Conservation (phyloP, 2,888 invertebrate species). For the Leptogaster cylindrica region DNA sequence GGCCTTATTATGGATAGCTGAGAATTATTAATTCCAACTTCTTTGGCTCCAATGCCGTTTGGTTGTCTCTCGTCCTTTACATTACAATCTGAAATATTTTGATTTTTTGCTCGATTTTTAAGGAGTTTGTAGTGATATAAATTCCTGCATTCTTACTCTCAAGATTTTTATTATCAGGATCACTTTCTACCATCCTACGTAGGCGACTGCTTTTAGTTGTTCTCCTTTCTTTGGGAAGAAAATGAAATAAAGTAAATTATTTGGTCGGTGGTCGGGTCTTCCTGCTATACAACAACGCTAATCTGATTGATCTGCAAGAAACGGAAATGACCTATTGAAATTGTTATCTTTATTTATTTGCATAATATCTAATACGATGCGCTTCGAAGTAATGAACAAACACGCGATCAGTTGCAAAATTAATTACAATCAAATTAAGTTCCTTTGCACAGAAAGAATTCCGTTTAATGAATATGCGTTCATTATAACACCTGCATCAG, state of each 20-base stretch:
- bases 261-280: constrained; percentile 16
- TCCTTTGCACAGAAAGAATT: no score
- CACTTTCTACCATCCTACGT: constrained; percentile 92
- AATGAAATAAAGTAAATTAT: not conserved
- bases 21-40: constrained; percentile 63
- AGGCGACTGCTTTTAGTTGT: constrained; percentile 63
- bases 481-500: no score
- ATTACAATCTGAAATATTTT: constrained; percentile 76
- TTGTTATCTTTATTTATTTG: no score
- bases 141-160: constrained; percentile 71
- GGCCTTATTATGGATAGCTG: constrained; percentile 56
- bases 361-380: no score
- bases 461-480: no score
- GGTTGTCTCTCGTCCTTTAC: constrained; percentile 82
- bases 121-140: no score
- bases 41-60: constrained; percentile 79
- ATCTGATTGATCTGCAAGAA: constrained; percentile 26
- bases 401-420: no score
- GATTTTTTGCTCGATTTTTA: not conserved
- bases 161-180: constrained; percentile 78
- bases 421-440: no score
- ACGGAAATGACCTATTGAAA: no score
- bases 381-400: no score
- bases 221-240: no score
- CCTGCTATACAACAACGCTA: constrained; percentile 34